Conservation (phyloP, 2,797 vertebrate species). For the Spinus olivaceus region DNA sequence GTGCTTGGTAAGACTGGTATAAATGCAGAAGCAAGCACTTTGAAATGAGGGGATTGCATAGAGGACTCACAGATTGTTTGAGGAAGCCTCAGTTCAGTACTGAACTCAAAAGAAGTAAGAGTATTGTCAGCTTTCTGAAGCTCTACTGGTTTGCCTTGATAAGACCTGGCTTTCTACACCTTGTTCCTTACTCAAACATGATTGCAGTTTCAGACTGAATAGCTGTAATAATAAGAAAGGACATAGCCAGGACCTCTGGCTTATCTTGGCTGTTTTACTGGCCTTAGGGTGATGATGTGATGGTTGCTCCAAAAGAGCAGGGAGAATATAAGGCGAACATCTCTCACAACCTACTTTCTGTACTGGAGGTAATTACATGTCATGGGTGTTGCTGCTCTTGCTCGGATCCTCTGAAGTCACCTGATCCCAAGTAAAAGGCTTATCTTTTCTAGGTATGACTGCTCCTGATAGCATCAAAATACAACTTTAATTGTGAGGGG, state of each 20-base stretch:
- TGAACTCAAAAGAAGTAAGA: constrained; percentile 28
- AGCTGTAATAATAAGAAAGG: background rate
- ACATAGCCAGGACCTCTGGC: background rate
- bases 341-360: background rate
- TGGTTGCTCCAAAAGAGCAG: background rate
- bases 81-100: background rate
- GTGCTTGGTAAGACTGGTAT: background rate
- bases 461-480: background rate
- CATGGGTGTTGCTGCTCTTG: background rate
- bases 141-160: background rate
- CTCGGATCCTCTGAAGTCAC: background rate
- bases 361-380: background rate
- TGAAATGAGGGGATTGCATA: constrained; percentile 5
- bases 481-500: background rate
- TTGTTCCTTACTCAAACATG: background rate
- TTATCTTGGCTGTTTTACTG: background rate
- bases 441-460: background rate
- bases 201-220: background rate
- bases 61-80: background rate
- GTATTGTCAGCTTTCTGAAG: constrained; percentile 19
- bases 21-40: constrained; percentile 8
- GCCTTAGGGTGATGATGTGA: background rate
- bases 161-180: background rate
- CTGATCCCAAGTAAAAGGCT: background rate
- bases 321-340: background rate